Evolutionary conservation across 92 coral and sea anemone genomes (phyloP).

Genomic region (Zoanthus solanderi): DNA sequence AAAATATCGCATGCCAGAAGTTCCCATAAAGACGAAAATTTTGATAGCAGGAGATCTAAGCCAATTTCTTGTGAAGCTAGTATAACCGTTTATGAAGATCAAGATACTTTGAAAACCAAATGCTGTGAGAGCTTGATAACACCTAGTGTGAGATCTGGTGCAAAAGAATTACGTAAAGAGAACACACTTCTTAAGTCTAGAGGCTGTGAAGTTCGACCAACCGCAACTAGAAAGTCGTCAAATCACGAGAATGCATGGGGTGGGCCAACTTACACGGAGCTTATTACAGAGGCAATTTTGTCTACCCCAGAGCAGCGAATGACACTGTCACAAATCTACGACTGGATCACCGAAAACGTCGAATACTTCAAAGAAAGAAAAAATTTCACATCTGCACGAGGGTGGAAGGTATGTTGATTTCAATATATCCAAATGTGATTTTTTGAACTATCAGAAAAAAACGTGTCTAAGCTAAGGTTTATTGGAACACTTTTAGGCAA

Average conservation of each 20-base stretch:
- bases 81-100: constrained; percentile 15
- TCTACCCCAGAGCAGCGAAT: constrained; percentile 45
- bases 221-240: constrained; percentile 14
- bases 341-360: constrained; percentile 43
- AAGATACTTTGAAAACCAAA: not conserved
- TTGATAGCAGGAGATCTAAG: not conserved
- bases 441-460: not conserved
- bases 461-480: not conserved
- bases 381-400: constrained; percentile 46
- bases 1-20: not conserved
- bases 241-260: constrained; percentile 48
- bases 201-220: constrained; percentile 4
- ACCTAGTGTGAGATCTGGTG: not conserved
- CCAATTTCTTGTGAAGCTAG: not conserved
- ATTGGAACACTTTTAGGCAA: not conserved
- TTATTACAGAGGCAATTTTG: constrained; percentile 44
- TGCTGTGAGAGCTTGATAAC: not conserved
- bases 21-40: not conserved
- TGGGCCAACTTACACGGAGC: constrained; percentile 45
- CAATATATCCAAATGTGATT: not conserved
- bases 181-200: constrained; percentile 6
- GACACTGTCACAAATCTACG: constrained; percentile 44
- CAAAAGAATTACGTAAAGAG: constrained; percentile 3
- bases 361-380: constrained; percentile 39
- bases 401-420: constrained; percentile 37